Base-by-base conservation (phyloP, 2,113 vertebrate species). In the Hydrolagus affinis region DNA sequence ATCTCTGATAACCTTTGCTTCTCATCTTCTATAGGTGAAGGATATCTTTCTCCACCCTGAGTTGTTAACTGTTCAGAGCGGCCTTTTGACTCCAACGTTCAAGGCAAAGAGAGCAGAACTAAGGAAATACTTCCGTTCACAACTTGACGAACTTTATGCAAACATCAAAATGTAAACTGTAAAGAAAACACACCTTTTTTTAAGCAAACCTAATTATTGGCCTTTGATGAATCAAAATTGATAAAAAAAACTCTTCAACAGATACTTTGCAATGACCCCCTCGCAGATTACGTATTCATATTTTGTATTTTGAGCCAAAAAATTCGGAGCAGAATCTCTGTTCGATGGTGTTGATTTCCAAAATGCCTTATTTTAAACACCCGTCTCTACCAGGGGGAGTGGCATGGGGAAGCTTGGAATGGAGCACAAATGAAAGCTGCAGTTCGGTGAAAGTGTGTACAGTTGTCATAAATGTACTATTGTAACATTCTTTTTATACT, bases 81-180 rank as follows among this genome's bases (percentile, higher is more conserved):
- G 97, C 87, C 93, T 99, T 70, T 91, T 99, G 86, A 99, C 98
- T 0, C 97, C 98, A 44, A 99, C 97, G 0, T 89, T 99, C 91
- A 99, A 99, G 91, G 93, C 97, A 0, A 99, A 98, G 90, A 94
- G 98, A 90, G 88, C 91, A 0, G 95, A 97, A 71, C 92, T 99
- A 9, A 93, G 92, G 66, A 95, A 87, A 85, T 88, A 86, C 87
- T 99, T 99, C 91, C 91, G 93, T 89, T 89, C 94, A 17, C 93
- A 97, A 88, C 97, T 98, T 57, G 91, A 95, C 86, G 94, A 95
- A 92, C 94, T 99, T 14, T 99, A 99, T 87, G 90, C 96, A 80
- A 95, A 93, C 87, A 92, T 95, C 89, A 96, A 95, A 91, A 94
- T 95, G 88, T 98, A 94, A 83, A 83, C 8, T 44, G 44, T 44